A percentile compares a stretch with the other conserved stretches of the same genome.
These are phyloP conservation scores for Phenganax subtilis DNA, from an alignment of 92 coral and sea anemone genomes.

Conservation along the genomic window DNA sequence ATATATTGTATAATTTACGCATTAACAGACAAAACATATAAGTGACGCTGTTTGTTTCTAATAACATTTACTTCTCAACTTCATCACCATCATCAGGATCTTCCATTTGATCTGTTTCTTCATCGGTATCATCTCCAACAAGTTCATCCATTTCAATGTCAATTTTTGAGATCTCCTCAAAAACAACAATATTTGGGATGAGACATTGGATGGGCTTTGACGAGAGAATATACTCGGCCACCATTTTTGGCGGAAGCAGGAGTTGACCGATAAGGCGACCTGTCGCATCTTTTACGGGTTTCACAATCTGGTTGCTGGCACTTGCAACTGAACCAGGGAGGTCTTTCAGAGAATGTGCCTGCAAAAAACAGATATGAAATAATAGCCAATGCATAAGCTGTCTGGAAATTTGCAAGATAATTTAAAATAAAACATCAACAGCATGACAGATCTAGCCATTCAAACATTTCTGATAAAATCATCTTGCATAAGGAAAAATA, in stretches of 20 bases:
- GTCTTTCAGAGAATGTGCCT: conserved; percentile 79
- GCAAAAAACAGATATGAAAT: neutral
- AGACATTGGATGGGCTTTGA: conserved; percentile 94
- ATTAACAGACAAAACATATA: too few species aligned
- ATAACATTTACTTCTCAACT: neutral
- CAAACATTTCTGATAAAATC: too few species aligned
- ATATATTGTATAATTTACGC: too few species aligned
- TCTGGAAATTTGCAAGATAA: neutral
- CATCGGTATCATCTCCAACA: conserved; percentile 64
- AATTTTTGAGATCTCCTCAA: conserved; percentile 72
- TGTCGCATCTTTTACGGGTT: conserved; percentile 63
- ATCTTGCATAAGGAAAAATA: too few species aligned
- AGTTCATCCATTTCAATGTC: conserved; percentile 80
- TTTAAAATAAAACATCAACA: too few species aligned
- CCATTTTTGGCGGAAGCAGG: conserved; percentile 73
- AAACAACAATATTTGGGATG: conserved; percentile 71
- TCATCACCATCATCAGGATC: conserved; percentile 33
- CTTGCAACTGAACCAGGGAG: conserved; percentile 83
- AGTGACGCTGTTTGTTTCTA: too few species aligned
- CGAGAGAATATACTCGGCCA: conserved; percentile 80
- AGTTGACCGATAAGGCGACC: conserved; percentile 63
- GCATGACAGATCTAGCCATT: too few species aligned
- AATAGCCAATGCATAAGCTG: too few species aligned
- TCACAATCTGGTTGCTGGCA: conserved; percentile 54
- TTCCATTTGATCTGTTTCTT: conserved; percentile 56